Percentiles rank a stretch among this genome's conserved stretches.
These are phyloP conservation scores for Serripes groenlandicus DNA, from an alignment of 2,888 invertebrate species.

Conservation along the genomic window DNA sequence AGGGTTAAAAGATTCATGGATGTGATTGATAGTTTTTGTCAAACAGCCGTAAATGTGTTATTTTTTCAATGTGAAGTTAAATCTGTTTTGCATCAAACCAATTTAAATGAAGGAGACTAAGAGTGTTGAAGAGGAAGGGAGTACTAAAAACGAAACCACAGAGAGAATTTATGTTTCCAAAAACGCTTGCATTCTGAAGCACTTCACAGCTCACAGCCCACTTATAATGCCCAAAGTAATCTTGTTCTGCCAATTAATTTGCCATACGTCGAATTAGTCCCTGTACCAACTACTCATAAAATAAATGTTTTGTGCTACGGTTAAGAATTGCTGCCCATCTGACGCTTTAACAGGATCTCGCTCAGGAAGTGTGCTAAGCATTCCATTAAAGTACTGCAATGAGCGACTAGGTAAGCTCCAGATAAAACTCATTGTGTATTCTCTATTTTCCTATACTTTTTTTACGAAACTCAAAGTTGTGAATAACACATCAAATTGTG, in stretches of 20 bases:
- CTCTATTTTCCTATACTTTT: not conserved
- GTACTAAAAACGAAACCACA: not conserved
- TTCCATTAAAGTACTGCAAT: not conserved
- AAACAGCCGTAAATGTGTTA: too few species aligned
- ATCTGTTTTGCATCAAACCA: too few species aligned
- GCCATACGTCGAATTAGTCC: conserved; percentile 25
- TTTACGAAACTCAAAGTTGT: not conserved
- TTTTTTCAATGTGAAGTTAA: too few species aligned
- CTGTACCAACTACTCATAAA: conserved; percentile 21
- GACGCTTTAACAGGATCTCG: conserved; percentile 10
- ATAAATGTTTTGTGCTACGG: conserved; percentile 43
- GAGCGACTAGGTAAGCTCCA: not conserved
- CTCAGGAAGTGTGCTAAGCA: conserved; percentile 14
- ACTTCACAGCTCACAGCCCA: conserved; percentile 19
- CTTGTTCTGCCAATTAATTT: conserved; percentile 35
- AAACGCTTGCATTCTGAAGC: not conserved
- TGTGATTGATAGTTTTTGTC: too few species aligned
- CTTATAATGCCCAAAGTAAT: conserved; percentile 25
- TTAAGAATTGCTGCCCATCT: conserved; percentile 14
- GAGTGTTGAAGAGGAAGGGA: not conserved
- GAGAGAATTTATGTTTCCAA: not conserved
- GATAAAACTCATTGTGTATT: not conserved
- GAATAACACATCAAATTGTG: not conserved
- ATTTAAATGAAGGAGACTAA: too few species aligned
- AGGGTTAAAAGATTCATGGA: too few species aligned